Evolutionary conservation across 2,797 vertebrate genomes (phyloP), one percentile per base, ranked within the genome.

Genomic region (Enteromius thamalakanensis): DNA sequence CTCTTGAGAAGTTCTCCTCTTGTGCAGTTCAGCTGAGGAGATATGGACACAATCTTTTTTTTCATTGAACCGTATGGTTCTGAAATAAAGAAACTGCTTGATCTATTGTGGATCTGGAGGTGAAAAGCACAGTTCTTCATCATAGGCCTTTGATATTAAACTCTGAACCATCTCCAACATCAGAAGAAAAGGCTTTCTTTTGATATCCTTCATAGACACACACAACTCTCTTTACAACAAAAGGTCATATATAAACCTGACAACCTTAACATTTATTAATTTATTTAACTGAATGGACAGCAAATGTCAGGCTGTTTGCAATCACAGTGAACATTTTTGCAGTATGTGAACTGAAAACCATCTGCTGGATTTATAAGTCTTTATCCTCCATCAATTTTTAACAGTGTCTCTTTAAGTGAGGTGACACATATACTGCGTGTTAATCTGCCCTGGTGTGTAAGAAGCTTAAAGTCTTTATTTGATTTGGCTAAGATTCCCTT

Each of bases 401-500:
- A 69, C 58, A 15, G 51, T 75, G 72, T 60, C 72, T 72, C 67
- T 83, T 79, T 84, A 82, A 74, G 49, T 74, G 45, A 42, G 67
- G 9, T 79, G 80, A 86, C 74, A 86, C 78, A 51, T 42, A 47
- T 68, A 81, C 12, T 75, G n/a, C 29, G 58, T 55, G 49, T 87
- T 81, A 62, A 87, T 79, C 60, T 79, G 45, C 47, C 12, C 74
- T 84, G 37, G 60, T 60, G 77, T 51, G 53, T 76, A 53, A 87
- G 68, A 86, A 80, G 67, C 83, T 80, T 80, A 85, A 29, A 32
- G 72, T 87, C 42, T 4, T 80, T 62, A 83, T 79, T 80, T 83
- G 51, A 82, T 77, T 69, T 82, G 72, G 53, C 64, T 87, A 81
- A 76, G 74, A 86, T 81, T 80, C 65, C 40, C 21, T 72, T 79